These are phyloP conservation scores for Channallabes apus DNA, from an alignment of 2,797 vertebrate genomes.

Conservation along the genomic window DNA sequence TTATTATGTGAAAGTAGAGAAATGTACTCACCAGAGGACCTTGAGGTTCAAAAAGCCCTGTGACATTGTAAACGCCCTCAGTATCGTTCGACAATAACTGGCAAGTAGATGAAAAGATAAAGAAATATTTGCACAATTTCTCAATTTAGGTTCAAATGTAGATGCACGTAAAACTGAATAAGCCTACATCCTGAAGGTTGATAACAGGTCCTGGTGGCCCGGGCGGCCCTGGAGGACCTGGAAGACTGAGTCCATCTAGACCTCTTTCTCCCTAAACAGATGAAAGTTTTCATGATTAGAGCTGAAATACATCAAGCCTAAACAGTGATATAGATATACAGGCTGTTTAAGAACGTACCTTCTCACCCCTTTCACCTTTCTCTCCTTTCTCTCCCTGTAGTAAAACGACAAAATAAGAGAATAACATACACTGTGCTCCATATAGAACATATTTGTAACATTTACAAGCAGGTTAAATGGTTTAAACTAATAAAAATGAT, in stretches of 20 bases:
- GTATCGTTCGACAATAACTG: constrained; percentile 86
- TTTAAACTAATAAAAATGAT: not conserved
- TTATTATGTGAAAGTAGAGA: not conserved
- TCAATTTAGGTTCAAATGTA: not conserved
- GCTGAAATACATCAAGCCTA: not conserved
- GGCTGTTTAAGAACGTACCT: constrained; percentile 70
- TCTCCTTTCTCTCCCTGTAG: constrained; percentile 83
- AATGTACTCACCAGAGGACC: constrained; percentile 77
- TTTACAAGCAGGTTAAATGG: not conserved
- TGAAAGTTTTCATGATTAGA: not conserved
- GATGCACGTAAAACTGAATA: not conserved
- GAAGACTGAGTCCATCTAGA: constrained; percentile 71
- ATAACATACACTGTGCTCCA: not conserved
- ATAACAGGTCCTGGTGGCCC: constrained; percentile 81
- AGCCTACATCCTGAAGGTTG: constrained; percentile 75
- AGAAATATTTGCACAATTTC: not conserved
- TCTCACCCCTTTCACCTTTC: constrained; percentile 82
- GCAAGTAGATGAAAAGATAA: constrained; percentile 20
- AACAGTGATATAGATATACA: not conserved
- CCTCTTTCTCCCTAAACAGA: constrained; percentile 83
- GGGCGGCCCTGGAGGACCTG: constrained; percentile 84
- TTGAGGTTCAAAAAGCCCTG: constrained; percentile 75
- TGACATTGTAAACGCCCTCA: constrained; percentile 79
- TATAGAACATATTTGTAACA: not conserved
- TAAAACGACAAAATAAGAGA: constrained; percentile 46